These are phyloP conservation scores for Pseudomyrmex dendroicus DNA, from an alignment of 1,140 invertebrate genomes.

Conservation along the genomic window DNA sequence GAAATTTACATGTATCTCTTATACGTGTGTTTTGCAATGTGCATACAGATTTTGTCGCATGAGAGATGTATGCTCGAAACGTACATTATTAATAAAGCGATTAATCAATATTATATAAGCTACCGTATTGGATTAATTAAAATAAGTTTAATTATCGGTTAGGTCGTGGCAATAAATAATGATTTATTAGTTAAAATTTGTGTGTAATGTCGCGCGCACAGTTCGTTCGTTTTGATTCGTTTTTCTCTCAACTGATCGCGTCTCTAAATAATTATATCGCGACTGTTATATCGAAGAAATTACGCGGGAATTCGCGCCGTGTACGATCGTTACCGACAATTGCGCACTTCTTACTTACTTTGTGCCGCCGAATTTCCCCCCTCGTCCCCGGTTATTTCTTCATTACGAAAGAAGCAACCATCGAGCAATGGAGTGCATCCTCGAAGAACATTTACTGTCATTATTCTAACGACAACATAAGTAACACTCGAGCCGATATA, in stretches of 20 bases:
- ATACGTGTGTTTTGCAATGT: background rate
- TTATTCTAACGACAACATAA: constrained; percentile 62
- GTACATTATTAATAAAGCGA: too few relatives aligned
- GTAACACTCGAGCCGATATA: constrained; percentile 48
- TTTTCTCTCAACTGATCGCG: background rate
- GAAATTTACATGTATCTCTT: too few relatives aligned
- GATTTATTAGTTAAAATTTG: background rate
- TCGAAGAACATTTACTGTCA: constrained; percentile 46
- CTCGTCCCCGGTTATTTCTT: constrained; percentile 25
- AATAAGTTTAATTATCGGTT: background rate
- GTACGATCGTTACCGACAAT: constrained; percentile 28
- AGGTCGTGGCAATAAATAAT: background rate
- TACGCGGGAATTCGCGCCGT: constrained; percentile 6
- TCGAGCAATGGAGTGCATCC: constrained; percentile 28
- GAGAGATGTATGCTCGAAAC: too few relatives aligned
- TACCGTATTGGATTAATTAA: background rate
- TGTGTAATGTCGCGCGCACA: background rate
- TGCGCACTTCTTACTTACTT: constrained; percentile 33
- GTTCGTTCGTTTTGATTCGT: too few relatives aligned
- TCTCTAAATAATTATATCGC: background rate
- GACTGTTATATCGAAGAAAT: constrained; percentile 19
- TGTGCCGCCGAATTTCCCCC: constrained; percentile 7
- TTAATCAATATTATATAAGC: background rate
- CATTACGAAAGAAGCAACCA: constrained; percentile 13
- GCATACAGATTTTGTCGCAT: too few relatives aligned